Conservation (phyloP, 2,888 invertebrate genomes). For the Melinopterus prodromus region DNA sequence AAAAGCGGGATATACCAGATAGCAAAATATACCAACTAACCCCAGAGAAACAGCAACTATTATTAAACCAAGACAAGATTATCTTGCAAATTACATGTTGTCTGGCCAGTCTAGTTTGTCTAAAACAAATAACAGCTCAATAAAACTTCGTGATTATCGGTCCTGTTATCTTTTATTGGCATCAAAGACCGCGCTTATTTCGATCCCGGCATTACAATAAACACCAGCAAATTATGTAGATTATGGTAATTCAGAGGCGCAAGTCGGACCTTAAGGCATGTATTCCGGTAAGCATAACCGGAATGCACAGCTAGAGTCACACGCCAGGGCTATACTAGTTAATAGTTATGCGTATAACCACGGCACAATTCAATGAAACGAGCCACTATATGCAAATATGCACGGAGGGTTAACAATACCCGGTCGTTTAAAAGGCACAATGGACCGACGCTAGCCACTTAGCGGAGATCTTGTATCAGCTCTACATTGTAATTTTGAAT, state of each 20-base stretch:
- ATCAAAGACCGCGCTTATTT: not conserved
- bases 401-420: not conserved
- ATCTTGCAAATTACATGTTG: too few species aligned
- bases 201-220: not conserved
- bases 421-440: not conserved
- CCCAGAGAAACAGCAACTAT: too few species aligned
- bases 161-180: not conserved
- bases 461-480: slow-evolving; percentile 4
- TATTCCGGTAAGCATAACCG: not conserved
- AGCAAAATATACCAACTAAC: too few species aligned
- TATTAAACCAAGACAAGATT: too few species aligned
- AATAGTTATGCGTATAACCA: not conserved
- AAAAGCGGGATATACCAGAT: too few species aligned
- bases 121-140: not conserved
- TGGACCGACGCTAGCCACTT: not conserved
- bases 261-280: slow-evolving; percentile 4
- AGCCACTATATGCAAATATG: not conserved
- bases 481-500: not conserved
- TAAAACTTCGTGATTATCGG: not conserved
- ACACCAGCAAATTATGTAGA: not conserved
- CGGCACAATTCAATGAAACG: not conserved
- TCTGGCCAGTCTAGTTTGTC: not conserved
- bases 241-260: not conserved
- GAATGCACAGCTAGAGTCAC: not conserved
- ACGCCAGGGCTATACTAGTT: not conserved